Base-by-base conservation (phyloP, 2,113 vertebrate species). In the Eonycteris spelaea region DNA sequence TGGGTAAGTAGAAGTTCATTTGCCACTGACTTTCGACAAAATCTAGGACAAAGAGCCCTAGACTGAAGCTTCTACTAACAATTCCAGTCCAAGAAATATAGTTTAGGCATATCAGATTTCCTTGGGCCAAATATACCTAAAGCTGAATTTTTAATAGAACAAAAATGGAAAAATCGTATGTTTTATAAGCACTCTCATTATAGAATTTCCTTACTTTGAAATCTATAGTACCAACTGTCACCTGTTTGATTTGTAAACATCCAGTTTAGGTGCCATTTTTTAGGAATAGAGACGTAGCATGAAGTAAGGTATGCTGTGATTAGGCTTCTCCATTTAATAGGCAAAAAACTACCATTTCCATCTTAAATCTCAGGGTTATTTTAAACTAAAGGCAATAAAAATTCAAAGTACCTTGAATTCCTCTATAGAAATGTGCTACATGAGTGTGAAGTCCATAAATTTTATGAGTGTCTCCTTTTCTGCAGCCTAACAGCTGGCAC, bases 331-430 rank as follows among this genome's bases (percentile, higher is more conserved):
- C 40, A 74, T 24, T 68, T 55, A 55, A 57, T 78, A 74, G 51
- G 10, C 21, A 74, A 74, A 75, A 67, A 67, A 68, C 14, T 83
- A 84, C 38, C 21, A 48, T 33, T 85, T 94, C 33, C 10, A 35
- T 18, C 55, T 86, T 74, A 82, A 91, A 86, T 71, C n/a, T 90
- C 16, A 74, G 77, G 5, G 40, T 84, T 80, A 88, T 79, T 79
- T 94, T 93, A 88, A 95, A 78, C 96, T 73, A 68, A 74, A 88
- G 48, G 12, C 14, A 57, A 70, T 63, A 63, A 89, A 92, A 65
- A 79, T 79, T 18, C 48, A 92, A 48, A 80, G 55, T 80, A 33
- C 21, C 45, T 85, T 89, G 55, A 93, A 77, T 77, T 86, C 12
- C 45, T 84, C 70, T 40, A 22, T 21, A 45, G 12, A 74, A 91